Percentiles rank a stretch among this genome's conserved stretches.
Conservation (phyloP, 2,888 invertebrate species). For the Colletes collaris region DNA sequence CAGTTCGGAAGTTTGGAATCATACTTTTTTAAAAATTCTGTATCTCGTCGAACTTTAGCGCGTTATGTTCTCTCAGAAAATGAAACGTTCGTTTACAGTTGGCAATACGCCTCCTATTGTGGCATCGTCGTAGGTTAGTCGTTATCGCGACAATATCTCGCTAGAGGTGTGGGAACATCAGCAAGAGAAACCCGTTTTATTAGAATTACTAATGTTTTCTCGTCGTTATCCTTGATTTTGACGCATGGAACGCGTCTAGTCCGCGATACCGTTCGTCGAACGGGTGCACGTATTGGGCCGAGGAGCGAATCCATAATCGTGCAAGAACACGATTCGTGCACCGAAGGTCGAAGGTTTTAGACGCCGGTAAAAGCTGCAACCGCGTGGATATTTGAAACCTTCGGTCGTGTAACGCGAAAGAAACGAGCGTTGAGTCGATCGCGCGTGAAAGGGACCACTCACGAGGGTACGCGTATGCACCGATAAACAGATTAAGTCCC, state of each 20-base stretch:
- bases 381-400: slow-evolving; percentile 44
- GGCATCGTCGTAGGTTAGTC: slow-evolving; percentile 15
- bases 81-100: no score
- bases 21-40: no score
- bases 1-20: no score
- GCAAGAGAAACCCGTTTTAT: not conserved
- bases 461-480: slow-evolving; percentile 30
- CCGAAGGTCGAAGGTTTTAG: slow-evolving; percentile 46
- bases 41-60: no score
- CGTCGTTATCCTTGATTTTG: slow-evolving; percentile 1
- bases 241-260: no score
- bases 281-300: not conserved
- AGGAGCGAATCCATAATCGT: not conserved
- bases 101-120: not conserved
- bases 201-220: slow-evolving; percentile 20
- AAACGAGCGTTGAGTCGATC: slow-evolving; percentile 42
- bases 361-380: slow-evolving; percentile 17
- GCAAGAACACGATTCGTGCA: slow-evolving; percentile 41
- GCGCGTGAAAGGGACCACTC: slow-evolving; percentile 41
- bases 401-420: slow-evolving; percentile 29
- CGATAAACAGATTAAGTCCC: slow-evolving; percentile 33
- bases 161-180: slow-evolving; percentile 13
- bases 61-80: no score
- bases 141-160: slow-evolving; percentile 8
- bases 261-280: no score